Conservation (phyloP, 1,140 invertebrate genomes). For the Papilio dardanus region DNA sequence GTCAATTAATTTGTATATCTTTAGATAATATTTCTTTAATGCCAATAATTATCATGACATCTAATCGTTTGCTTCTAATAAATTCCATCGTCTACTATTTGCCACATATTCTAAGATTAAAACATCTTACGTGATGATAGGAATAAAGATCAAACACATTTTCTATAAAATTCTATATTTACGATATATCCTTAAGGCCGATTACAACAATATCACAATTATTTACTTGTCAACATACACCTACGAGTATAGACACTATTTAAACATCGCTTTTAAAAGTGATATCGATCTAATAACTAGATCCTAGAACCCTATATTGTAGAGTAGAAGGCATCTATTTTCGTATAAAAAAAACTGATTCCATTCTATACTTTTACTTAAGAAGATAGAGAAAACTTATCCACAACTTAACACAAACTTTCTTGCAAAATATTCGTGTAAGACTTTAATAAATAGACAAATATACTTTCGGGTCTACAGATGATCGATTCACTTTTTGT, state of each 20-base stretch:
- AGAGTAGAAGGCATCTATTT: neutral
- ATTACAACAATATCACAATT: conserved; percentile 22
- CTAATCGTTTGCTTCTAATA: neutral
- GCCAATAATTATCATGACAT: neutral
- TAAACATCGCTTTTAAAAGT: neutral
- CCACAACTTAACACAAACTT: too few species aligned
- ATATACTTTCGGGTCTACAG: neutral
- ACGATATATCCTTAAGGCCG: neutral
- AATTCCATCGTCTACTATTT: neutral
- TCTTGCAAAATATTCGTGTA: neutral
- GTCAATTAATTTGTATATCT: neutral
- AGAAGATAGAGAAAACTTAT: too few species aligned
- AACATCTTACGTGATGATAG: neutral
- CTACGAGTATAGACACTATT: neutral
- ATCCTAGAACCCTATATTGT: neutral
- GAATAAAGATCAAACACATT: neutral
- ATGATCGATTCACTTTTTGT: neutral
- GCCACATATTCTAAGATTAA: neutral
- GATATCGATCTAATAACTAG: neutral
- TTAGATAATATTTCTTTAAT: neutral
- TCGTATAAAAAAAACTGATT: too few species aligned
- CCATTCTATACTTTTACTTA: too few species aligned
- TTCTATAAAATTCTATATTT: neutral
- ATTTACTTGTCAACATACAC: neutral
- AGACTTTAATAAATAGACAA: neutral